Percentiles rank a stretch among this genome's conserved stretches.
Evolutionary conservation across 2,797 vertebrate species (phyloP).

Genomic region (Argya squamiceps): DNA sequence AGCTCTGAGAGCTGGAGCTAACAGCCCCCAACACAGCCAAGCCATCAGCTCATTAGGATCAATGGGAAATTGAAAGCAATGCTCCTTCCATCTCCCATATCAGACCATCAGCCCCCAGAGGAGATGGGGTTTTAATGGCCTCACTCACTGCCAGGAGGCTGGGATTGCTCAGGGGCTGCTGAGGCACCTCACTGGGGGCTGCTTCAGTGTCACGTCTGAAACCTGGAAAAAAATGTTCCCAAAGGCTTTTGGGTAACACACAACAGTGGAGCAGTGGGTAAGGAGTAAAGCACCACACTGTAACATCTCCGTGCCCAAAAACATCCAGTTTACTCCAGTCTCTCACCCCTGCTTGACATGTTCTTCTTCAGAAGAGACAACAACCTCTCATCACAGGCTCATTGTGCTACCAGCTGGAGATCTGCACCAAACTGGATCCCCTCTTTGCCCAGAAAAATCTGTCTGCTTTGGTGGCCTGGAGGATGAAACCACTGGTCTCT

Average conservation of each 20-base stretch:
- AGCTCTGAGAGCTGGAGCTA: background rate
- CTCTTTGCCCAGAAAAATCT: background rate
- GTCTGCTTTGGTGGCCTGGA: background rate
- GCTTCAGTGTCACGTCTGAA: fast-evolving
- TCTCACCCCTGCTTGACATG: fast-evolving
- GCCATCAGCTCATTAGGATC: background rate
- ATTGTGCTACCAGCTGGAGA: background rate
- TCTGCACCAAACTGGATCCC: background rate
- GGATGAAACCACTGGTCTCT: background rate
- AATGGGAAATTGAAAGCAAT: constrained; percentile 25
- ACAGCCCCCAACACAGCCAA: background rate
- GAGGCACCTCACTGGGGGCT: background rate
- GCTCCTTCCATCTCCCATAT: background rate
- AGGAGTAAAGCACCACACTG: background rate
- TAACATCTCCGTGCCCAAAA: background rate
- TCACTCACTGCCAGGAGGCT: background rate
- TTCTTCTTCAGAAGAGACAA: background rate
- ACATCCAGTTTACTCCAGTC: fast-evolving
- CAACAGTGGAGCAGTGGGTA: background rate
- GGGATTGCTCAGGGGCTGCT: background rate
- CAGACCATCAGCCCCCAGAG: background rate
- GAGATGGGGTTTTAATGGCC: constrained; percentile 4
- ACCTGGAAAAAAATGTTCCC: background rate
- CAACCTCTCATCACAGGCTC: background rate
- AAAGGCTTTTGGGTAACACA: background rate